Conservation (phyloP, 2,888 invertebrate genomes). For the Dimorphilus gyrociliatus region DNA sequence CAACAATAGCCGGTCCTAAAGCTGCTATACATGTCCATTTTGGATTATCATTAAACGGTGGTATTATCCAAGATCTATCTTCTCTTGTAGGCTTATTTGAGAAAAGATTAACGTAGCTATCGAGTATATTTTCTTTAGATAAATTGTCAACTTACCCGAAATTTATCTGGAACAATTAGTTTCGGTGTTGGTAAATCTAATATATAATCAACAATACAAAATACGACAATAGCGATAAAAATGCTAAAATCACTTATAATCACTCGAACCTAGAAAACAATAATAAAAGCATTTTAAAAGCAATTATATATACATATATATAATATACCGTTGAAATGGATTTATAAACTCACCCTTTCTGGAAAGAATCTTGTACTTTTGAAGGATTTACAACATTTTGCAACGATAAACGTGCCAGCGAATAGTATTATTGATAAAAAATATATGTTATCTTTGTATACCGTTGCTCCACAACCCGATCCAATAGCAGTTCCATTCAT, state of each 20-base stretch:
- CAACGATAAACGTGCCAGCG: constrained; percentile 43
- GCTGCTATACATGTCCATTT: constrained; percentile 70
- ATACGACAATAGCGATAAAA: constrained; percentile 75
- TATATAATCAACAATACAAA: constrained; percentile 63
- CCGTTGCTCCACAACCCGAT: too few relatives aligned
- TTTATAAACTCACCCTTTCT: too few relatives aligned
- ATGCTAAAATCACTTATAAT: constrained; percentile 46
- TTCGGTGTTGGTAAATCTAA: constrained; percentile 77
- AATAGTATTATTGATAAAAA: constrained; percentile 84
- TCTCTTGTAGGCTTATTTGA: constrained; percentile 25
- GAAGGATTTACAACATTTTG: not conserved
- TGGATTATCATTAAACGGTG: constrained; percentile 15
- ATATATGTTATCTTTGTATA: too few relatives aligned
- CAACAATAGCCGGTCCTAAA: constrained; percentile 70
- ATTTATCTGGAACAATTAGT: constrained; percentile 59
- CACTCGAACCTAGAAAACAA: too few relatives aligned
- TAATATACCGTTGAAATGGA: too few relatives aligned
- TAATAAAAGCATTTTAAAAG: too few relatives aligned
- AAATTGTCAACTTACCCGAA: too few relatives aligned
- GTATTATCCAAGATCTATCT: constrained; percentile 23
- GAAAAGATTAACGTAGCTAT: too few relatives aligned
- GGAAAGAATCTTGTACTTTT: too few relatives aligned
- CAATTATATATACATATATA: too few relatives aligned
- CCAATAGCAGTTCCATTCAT: too few relatives aligned
- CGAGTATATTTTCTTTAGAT: too few relatives aligned